Conservation (phyloP, 2,113 vertebrate genomes). For the Thoracochromis brauschi region DNA sequence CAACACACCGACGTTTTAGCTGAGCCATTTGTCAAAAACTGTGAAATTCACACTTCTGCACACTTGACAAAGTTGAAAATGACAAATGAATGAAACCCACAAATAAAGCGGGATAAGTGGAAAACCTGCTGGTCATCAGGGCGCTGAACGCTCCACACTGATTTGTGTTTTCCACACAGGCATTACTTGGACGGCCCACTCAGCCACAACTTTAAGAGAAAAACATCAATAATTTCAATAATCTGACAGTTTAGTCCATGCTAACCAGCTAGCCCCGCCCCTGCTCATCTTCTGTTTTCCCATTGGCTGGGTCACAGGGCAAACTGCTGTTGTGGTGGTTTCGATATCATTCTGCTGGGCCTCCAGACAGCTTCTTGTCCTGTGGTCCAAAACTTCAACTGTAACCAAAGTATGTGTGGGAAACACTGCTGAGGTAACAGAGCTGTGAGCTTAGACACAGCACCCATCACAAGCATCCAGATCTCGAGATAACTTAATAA, state of each 20-base stretch:
- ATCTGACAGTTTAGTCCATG: background rate
- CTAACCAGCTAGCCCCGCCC: background rate
- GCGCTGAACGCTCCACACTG: fast-evolving
- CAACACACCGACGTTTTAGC: background rate
- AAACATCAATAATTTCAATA: background rate
- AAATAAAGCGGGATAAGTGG: background rate
- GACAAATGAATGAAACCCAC: background rate
- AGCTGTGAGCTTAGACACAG: background rate
- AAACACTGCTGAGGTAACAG: background rate
- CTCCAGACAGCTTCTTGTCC: background rate
- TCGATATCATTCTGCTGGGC: background rate
- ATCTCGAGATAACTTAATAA: background rate
- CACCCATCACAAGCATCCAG: fast-evolving
- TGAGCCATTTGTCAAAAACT: too few relatives aligned
- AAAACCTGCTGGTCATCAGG: background rate
- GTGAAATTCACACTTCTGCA: background rate
- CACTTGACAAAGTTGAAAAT: background rate
- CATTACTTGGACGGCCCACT: background rate
- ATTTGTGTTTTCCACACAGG: background rate
- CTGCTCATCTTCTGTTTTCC: background rate
- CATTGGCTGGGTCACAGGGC: background rate
- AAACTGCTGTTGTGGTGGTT: background rate
- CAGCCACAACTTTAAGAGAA: background rate
- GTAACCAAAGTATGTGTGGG: background rate
- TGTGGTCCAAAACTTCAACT: background rate